phyloP scores from a whole-genome alignment of 2,888 invertebrate genomes.

The Chrysotoxum bicinctum region DNA sequence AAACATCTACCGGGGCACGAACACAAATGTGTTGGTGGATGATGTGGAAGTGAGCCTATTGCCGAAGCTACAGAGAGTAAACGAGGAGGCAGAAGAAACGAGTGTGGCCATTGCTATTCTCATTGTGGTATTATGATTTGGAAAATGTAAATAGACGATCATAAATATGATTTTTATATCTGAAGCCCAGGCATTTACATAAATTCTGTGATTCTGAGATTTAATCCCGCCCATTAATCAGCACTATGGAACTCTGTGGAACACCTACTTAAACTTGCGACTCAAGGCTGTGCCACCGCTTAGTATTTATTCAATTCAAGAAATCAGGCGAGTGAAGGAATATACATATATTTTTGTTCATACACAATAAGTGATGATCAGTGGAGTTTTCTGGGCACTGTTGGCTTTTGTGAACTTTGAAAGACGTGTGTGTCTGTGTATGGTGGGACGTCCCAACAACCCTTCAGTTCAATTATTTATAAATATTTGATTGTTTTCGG shows the following conservation, averaged over 20 bases:
- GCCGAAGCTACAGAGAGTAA: background rate
- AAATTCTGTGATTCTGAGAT: constrained; percentile 67
- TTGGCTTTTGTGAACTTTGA: constrained; percentile 18
- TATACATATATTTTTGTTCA: background rate
- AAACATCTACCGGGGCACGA: constrained; percentile 50
- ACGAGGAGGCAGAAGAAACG: constrained; percentile 1
- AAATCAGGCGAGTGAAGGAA: constrained; percentile 5
- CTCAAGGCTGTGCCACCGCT: constrained; percentile 30
- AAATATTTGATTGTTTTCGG: no score
- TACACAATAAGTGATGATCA: constrained; percentile 53
- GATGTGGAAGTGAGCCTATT: background rate
- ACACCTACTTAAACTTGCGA: constrained; percentile 56
- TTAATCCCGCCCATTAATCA: constrained; percentile 70
- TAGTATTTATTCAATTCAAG: constrained; percentile 46
- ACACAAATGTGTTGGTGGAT: constrained; percentile 6
- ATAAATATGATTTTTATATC: constrained; percentile 71
- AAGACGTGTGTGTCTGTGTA: constrained; percentile 1
- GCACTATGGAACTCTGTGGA: constrained; percentile 61
- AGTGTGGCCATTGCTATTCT: constrained; percentile 57
- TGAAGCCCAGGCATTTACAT: constrained; percentile 64
- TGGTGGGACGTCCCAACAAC: constrained; percentile 3
- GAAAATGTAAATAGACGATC: constrained; percentile 68
- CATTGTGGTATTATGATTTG: constrained; percentile 64
- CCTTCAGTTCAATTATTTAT: no score
- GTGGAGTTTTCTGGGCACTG: constrained; percentile 10